Evolutionary conservation across 2,113 vertebrate genomes (phyloP).

Genomic region (Semicossyphus pulcher): DNA sequence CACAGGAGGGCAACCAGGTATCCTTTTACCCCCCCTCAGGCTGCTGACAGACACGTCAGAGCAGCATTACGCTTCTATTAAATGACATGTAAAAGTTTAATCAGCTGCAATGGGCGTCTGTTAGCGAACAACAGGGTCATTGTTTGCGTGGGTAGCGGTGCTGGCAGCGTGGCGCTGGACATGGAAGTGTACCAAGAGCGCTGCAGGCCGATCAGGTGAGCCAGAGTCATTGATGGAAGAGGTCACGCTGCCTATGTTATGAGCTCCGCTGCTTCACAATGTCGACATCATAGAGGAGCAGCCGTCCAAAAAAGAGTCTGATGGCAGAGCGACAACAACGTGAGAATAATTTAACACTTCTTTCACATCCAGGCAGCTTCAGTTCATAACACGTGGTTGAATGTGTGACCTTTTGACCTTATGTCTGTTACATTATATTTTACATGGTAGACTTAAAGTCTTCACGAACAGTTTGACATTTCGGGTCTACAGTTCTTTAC

Average conservation of each 20-base stretch:
- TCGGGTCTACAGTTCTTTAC: no score
- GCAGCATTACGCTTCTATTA: conserved; percentile 80
- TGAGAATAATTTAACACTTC: conserved; percentile 6
- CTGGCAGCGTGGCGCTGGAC: conserved; percentile 49
- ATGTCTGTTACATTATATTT: neutral
- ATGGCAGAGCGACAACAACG: neutral
- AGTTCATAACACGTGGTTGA: neutral
- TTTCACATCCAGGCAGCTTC: neutral
- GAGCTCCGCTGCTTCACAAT: neutral
- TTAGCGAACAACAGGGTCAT: conserved; percentile 82
- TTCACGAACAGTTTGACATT: no score
- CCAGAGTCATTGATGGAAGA: conserved; percentile 44
- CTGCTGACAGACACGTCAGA: conserved; percentile 72
- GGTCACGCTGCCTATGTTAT: conserved; percentile 3
- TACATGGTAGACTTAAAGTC: no score
- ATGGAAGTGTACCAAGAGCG: conserved; percentile 38
- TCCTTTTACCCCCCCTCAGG: conserved; percentile 79
- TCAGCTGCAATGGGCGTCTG: conserved; percentile 83
- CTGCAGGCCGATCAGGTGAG: conserved; percentile 58
- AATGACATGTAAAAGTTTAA: conserved; percentile 89
- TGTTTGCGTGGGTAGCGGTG: conserved; percentile 72
- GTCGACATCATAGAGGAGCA: conserved; percentile 24
- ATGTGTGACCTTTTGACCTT: neutral
- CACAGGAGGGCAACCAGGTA: conserved; percentile 75
- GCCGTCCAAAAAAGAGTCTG: conserved; percentile 6